Conservation (phyloP, 2,797 vertebrate species). For the Malurus splendens region DNA sequence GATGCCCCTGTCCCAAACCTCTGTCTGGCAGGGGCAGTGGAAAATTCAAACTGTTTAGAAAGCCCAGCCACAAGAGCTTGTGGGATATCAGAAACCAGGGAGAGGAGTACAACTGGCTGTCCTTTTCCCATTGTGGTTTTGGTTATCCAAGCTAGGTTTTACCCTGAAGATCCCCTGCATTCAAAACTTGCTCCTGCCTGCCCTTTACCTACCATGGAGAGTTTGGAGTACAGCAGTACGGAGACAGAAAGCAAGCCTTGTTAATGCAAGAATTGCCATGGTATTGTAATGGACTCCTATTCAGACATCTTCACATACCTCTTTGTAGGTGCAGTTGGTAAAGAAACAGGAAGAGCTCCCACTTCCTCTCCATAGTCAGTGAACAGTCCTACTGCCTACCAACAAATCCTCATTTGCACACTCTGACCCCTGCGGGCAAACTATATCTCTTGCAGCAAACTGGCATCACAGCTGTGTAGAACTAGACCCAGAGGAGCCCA, state of each 20-base stretch:
- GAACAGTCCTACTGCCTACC: not conserved
- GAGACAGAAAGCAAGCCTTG: not conserved
- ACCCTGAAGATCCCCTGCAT: not conserved
- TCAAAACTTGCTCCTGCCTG: not conserved
- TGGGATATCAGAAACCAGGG: not conserved
- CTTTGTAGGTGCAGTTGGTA: not conserved
- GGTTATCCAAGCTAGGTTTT: not conserved
- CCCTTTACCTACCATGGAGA: not conserved
- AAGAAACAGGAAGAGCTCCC: not conserved
- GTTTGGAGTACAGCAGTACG: not conserved
- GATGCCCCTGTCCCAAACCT: not conserved
- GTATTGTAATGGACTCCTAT: not conserved
- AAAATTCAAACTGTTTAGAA: not conserved
- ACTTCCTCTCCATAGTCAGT: not conserved
- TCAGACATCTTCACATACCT: accelerated
- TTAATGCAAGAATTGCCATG: not conserved
- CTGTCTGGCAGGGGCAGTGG: not conserved
- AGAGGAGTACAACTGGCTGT: not conserved
- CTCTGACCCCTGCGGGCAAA: not conserved
- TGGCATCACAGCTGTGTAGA: not conserved
- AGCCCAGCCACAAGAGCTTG: not conserved
- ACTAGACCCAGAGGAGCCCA: not conserved
- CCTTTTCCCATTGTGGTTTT: not conserved
- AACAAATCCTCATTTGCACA: not conserved
- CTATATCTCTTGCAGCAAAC: not conserved